Base-by-base conservation (phyloP, 2,888 invertebrate genomes). In the Plagodis pulveraria region DNA sequence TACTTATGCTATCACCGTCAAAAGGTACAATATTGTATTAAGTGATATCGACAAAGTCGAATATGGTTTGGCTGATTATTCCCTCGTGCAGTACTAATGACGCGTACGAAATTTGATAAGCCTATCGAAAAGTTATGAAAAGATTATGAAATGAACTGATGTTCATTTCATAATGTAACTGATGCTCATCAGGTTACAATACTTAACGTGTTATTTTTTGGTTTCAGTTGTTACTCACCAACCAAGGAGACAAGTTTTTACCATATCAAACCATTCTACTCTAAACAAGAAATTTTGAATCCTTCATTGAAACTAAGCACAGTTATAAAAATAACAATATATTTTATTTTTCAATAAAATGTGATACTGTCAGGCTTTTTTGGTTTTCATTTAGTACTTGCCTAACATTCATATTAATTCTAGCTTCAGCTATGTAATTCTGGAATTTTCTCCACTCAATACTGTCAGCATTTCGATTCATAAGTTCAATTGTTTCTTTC, bases 401-500 rank as follows among this genome's bases (percentile, higher is more conserved):
- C 78, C 99, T 92, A 6, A 99, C 96, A 93, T 99, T 99, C 68
- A 99, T 94, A 91, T 99, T 99, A 56, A 99, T 97, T 78, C 99
- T 95, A 38, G 96, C 96, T 71, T 94, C 92, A 51, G 89, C 83
- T 45, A 97, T 85, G 84, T 96, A 98, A 50, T 89, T 81, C 22
- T 87, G 79, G 76, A 94, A 95, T 5, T 87, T 89, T 58, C 77
- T 74, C 95, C 95, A 96, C 74, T 89, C 77, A 22, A 72, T 44
- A 58, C 73, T 63, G 47, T 84, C 74, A 46, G 61, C 47, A 62
- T 84, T 87, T 66, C 66, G 73, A 50, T 83, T 82, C 50, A 85
- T 76, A 40, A 53, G 48, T 46, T 51, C 44, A 22, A 73, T 41
- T n/a, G 82, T 51, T 42, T 77, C 63, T 12, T 78, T 70, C 46